A percentile compares a stretch with the other conserved stretches of the same genome.
phyloP scores from a whole-genome alignment of 2,113 vertebrate species.

The Odontesthes bonariensis region DNA sequence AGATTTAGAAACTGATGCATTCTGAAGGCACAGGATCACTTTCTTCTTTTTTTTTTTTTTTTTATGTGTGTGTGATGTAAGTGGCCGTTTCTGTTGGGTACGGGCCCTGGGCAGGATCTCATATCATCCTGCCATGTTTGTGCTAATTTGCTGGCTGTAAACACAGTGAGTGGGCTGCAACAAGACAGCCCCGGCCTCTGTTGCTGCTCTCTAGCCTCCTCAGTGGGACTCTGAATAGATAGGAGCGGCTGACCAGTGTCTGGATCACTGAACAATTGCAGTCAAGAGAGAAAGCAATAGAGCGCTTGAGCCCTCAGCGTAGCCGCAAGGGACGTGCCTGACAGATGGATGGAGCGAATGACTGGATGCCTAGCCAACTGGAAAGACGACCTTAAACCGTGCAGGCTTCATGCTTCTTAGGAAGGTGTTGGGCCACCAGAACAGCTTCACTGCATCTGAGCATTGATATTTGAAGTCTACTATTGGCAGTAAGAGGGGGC shows the following conservation, averaged over 20 bases:
- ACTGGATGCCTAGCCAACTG: conserved; percentile 66
- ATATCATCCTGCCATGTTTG: conserved; percentile 61
- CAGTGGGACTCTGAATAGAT: conserved; percentile 47
- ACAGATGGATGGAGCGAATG: conserved; percentile 69
- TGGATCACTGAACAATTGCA: conserved; percentile 75
- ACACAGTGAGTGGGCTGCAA: conserved; percentile 64
- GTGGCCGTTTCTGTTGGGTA: conserved; percentile 56
- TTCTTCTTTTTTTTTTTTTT: not conserved
- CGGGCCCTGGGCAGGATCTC: conserved; percentile 51
- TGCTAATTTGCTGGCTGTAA: conserved; percentile 75
- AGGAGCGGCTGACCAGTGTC: conserved; percentile 58
- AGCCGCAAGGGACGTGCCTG: conserved; percentile 63
- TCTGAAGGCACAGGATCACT: conserved; percentile 15
- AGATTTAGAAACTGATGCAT: not conserved
- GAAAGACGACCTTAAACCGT: conserved; percentile 66
- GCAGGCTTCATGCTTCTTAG: conserved; percentile 38
- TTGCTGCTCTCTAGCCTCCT: conserved; percentile 54
- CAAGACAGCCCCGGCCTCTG: conserved; percentile 52
- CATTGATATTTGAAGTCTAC: too few relatives aligned
- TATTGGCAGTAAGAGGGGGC: not conserved
- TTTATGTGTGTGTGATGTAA: conserved; percentile 29
- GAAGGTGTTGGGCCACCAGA: too few relatives aligned
- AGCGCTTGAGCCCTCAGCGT: conserved; percentile 40
- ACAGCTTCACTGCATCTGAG: not conserved
- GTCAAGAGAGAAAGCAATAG: conserved; percentile 47